Evolutionary conservation across 1,140 invertebrate species (phyloP), one percentile per base, ranked within the genome.

Genomic region (Triops cancriformis): DNA sequence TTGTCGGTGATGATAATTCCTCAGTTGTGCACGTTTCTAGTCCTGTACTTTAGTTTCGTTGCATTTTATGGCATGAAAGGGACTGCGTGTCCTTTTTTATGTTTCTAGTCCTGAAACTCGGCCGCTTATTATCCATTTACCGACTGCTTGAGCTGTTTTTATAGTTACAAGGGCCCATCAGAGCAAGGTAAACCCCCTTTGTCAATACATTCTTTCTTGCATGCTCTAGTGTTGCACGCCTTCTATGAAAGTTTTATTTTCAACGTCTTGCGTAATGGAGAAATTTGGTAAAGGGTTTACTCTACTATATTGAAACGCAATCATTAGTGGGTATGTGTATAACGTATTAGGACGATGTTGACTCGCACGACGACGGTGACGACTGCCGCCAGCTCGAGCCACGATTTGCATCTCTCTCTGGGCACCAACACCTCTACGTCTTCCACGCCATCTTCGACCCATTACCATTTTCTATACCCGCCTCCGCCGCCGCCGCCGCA

Each of bases 401-500:
- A 78, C 72, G 77, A 78, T 73, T 41, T 78, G 73, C 77, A 78
- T 23, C 72, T 78, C 37, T 64, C 51, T 64, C 51, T 64, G 51
- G 51, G 51, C 31, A 78, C 27, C 14, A 45, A 27, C 74, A 41
- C 26, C 1, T 76, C 37, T 41, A 23, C 26, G 74, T 45, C 72
- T 74, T 78, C 72, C 77, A 78, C 73, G 37, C 72, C 28, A 10
- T 78, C 23, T n/a, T 26, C 42, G 73, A 31, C 18, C 51, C 51
- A 64, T 64, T 64, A 64, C 51, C 51, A 64, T 64, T 64, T 64
- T 23, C 51, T 23, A 14, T 64, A 64, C 14, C 51, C 51, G 23
- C 77, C 77, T 5, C 77, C 77, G 7, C 77, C 77, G n/a, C 77
- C 77, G 1, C 77, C 77, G 10, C 77, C 77, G 3, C 77, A 73